Percentiles rank a stretch among this genome's conserved stretches.
phyloP scores from a whole-genome alignment of 2,888 invertebrate species.

The Machimus rusticus region DNA sequence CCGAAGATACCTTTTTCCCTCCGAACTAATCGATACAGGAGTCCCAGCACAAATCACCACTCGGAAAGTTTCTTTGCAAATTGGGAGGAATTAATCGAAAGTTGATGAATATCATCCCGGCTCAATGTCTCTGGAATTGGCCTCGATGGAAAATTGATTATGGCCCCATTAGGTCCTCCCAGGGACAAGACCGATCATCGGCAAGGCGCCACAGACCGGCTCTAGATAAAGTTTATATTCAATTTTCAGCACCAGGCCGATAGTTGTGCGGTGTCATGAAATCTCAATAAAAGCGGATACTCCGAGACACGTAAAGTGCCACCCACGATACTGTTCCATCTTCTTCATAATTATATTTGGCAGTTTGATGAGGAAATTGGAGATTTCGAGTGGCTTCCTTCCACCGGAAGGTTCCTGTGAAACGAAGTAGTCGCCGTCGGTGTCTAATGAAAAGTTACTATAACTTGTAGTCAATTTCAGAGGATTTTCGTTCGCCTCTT shows the following conservation, averaged over 20 bases:
- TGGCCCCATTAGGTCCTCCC: conserved; percentile 9
- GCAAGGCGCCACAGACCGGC: neutral
- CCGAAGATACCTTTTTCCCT: neutral
- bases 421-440: neutral
- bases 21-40: neutral
- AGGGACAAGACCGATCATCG: neutral
- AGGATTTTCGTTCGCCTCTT: neutral
- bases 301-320: neutral
- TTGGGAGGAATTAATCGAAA: conserved; percentile 42
- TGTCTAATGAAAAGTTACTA: neutral
- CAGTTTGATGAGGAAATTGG: neutral
- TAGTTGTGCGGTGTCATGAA: conserved; percentile 1
- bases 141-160: conserved; percentile 40
- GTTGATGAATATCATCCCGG: conserved; percentile 39
- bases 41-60: conserved; percentile 16
- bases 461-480: neutral
- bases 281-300: conserved; percentile 7
- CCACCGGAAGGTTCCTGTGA: neutral
- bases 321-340: neutral
- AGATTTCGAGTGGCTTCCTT: neutral
- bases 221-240: conserved; percentile 23
- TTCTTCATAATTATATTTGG: neutral
- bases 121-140: conserved; percentile 15
- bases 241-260: neutral
- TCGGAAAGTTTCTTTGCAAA: conserved; percentile 16